Base-by-base conservation (phyloP, 2,797 vertebrate genomes). In the Epinephelus malabaricus region DNA sequence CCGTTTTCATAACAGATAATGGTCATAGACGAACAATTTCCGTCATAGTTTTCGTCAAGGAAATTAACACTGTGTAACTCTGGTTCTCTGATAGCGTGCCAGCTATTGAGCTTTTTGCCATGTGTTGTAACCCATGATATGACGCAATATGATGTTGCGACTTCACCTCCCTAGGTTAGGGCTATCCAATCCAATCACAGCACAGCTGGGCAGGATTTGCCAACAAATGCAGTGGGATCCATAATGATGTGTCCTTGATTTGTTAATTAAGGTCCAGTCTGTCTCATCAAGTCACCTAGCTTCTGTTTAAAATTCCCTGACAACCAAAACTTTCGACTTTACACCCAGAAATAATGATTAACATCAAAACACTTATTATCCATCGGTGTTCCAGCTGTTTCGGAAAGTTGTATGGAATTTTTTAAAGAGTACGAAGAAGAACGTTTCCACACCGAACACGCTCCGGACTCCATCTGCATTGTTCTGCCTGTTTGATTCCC, bases 401-500 rank as follows among this genome's bases (percentile, higher is more conserved):
- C 17, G 15, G 45, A 34, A 62, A 59, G 40, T 38, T n/a, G 6
- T 27, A 43, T 43, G 9, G 18, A 76, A 69, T 23, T 30, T 60
- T 68, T 78, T 38, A 69, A 78, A 46, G 47, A 49, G n/a, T 17
- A 58, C 15, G 12, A 0, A 25, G 27, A 61, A 19, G 13, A 60
- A 51, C 9, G 27, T 23, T 49, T 63, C 60, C 46, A 23, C 3
- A 11, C 1, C 12, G n/a, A 55, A 73, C 2, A 12, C 12, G 34
- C 59, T 73, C 50, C 7, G 34, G 34, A 61, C 75, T 77, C 59
- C 43, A 25, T 86, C 53, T 76, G 69, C 75, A 84, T 84, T 87
- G 69, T 91, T 78, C 67, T 46, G 47, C 60, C 70, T 34, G 46
- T 88, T 89, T 78, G 60, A 90, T 72, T 81, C 75, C 43, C 59